Base-by-base conservation (phyloP, 2,888 invertebrate species). In the Zygaena filipendulae region DNA sequence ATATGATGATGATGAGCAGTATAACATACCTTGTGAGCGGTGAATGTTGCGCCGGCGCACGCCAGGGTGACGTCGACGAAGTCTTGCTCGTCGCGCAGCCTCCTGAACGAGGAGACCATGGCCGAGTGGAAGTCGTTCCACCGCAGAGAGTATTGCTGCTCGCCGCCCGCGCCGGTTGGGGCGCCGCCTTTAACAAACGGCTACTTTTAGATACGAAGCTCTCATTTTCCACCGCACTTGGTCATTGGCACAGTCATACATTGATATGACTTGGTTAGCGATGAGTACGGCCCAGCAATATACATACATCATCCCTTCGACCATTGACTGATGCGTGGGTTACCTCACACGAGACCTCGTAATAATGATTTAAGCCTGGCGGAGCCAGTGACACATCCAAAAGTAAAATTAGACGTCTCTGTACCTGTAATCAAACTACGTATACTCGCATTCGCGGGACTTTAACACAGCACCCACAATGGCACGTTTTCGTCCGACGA, bases 91-190 rank as follows among this genome's bases (percentile, higher is more conserved):
- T 93, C 93, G 38, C 91, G 83, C 53, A 95, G 82, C 63, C 92
- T 89, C 46, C 93, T 86, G 82, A 95, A 95, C 44, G 93, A 92
- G 44, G 89, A 91, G 52, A 94, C 85, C 75, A 95, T 92, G 57
- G 92, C 93, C 44, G 91, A 88, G 71, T 94, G 93, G 82, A 93
- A 95, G 80, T 95, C 94, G 72, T 95, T 95, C 95, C 95, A 95
- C 59, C 93, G 88, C 71, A 95, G 85, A 69, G 93, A 92, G 79
- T 94, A 95, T 74, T 93, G 93, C 82, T 93, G 92, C 81, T 79
- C 77, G 39, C 88, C 89, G 74, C 69, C 66, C 70, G 60, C 35
- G 38, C 36, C 39, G 5, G 5, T 7, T 7, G 16, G 5, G 16
- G 16, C 16, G 16, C 16, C 16, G 5, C 16, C 16, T 30, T 36